Evolutionary conservation across 1,140 invertebrate genomes (phyloP).

Genomic region (Cyclargus thomasi): DNA sequence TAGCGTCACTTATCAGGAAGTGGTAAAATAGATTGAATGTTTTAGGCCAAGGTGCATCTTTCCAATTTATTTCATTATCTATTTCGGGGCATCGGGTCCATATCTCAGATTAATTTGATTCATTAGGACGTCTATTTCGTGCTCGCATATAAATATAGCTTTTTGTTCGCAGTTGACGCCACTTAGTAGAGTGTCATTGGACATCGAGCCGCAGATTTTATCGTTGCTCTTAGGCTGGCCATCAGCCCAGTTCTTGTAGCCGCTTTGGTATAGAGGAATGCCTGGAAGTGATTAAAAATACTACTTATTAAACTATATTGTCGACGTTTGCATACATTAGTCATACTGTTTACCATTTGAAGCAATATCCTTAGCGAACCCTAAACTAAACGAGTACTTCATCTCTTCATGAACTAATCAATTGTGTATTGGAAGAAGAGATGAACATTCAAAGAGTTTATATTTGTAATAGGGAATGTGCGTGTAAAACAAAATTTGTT

Average conservation of each 20-base stretch:
- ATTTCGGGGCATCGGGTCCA: background rate
- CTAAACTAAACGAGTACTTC: too few relatives aligned
- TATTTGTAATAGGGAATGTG: too few relatives aligned
- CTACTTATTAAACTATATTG: too few relatives aligned
- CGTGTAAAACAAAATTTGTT: too few relatives aligned
- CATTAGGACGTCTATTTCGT: constrained; percentile 15
- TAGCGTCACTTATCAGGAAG: too few relatives aligned
- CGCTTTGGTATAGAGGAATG: background rate
- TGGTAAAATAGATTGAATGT: background rate
- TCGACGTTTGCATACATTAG: too few relatives aligned
- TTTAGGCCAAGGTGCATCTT: background rate
- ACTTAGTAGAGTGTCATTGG: constrained; percentile 25
- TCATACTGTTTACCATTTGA: too few relatives aligned
- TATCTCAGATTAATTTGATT: background rate
- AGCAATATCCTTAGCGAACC: too few relatives aligned
- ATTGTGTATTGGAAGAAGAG: too few relatives aligned
- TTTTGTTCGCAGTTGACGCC: constrained; percentile 27
- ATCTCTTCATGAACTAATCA: too few relatives aligned
- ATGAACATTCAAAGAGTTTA: too few relatives aligned
- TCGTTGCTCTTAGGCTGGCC: constrained; percentile 23
- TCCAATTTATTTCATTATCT: background rate
- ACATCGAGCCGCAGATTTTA: constrained; percentile 29
- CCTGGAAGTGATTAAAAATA: background rate
- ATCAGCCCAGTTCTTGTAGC: constrained; percentile 18
- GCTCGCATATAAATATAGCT: constrained; percentile 32